These are phyloP conservation scores for Dicroscelio sp. DNA, from an alignment of 2,888 invertebrate species.

Conservation along the genomic window DNA sequence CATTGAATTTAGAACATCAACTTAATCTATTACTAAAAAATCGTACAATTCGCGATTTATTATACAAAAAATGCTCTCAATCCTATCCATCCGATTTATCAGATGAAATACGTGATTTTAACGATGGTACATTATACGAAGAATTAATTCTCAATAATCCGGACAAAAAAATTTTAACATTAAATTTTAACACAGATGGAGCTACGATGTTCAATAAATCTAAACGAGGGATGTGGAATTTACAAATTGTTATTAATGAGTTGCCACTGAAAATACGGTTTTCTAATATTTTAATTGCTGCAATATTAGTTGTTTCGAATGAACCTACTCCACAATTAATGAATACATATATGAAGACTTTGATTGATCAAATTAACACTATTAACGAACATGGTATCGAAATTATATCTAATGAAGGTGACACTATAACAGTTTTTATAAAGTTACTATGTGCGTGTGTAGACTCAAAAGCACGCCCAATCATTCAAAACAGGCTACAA, in stretches of 20 bases:
- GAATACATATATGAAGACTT: conserved; percentile 23
- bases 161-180: background rate
- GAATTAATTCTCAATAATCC: background rate
- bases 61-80: too few relatives aligned
- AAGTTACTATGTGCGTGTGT: conserved; percentile 33
- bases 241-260: conserved; percentile 50
- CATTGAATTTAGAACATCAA: conserved; percentile 13
- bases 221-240: conserved; percentile 39
- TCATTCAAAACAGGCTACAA: conserved; percentile 48
- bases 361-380: conserved; percentile 34
- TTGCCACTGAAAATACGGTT: conserved; percentile 17
- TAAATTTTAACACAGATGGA: conserved; percentile 45
- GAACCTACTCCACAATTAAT: conserved; percentile 46
- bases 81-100: too few relatives aligned
- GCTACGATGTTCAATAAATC: conserved; percentile 42
- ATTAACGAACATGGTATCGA: conserved; percentile 34
- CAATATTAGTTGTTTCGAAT: background rate
- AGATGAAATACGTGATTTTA: background rate
- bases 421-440: background rate
- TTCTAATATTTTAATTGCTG: conserved; percentile 48
- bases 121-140: background rate
- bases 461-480: conserved; percentile 47
- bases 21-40: background rate
- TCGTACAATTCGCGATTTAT: too few relatives aligned
- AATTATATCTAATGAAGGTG: background rate